Base-by-base conservation (phyloP, 1,140 invertebrate genomes). In the Adoxophyes honmai region DNA sequence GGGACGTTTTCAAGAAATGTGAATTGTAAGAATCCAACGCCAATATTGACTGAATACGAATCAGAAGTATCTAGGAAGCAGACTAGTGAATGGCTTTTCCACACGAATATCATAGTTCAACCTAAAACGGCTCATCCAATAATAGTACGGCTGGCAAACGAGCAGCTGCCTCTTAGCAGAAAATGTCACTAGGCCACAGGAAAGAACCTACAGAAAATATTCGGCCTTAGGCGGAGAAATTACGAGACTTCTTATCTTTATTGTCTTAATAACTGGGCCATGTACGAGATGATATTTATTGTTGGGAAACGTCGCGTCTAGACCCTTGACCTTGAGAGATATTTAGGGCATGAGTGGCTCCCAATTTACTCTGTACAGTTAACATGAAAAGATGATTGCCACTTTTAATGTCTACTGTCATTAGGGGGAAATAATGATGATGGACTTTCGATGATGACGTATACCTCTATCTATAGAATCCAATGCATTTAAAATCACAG, bases 151-250 rank as follows among this genome's bases (percentile, higher is more conserved):
- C 76, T 81, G 72, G 80, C 78, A 81, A 57, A 75, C 68, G 55
- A 53, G 21, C 6, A 28, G 57, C 57, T 58, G 57, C 48, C 21
- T 14, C 42, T 63, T 54, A 64, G 57, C 68, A 60, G 64, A 52
- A 83, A 82, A 83, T 83, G 82, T 83, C 82, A 86, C 62, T 82
- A 65, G 78, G 80, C 44, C 80, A 75, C 53, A 59, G 61, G 65
- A 72, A 76, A 74, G 65, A 54, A 33, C 52, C 65, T 56, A 33
- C 52, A 61, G 52, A 69, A 70, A 74, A 70, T 64, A 63, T 34
- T 34, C 13, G 8, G 51, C 34, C 11, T 34, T 34, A 8, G 14
- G n/a, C 10, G 21, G 21, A 28, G 34, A 11, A 34, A 52, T 33
- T 34, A 13, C 33, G 34, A 10, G 28, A 28, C 11, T n/a, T 35